Base-by-base conservation (phyloP, 2,113 vertebrate species). In the Hippocampus barbouri region DNA sequence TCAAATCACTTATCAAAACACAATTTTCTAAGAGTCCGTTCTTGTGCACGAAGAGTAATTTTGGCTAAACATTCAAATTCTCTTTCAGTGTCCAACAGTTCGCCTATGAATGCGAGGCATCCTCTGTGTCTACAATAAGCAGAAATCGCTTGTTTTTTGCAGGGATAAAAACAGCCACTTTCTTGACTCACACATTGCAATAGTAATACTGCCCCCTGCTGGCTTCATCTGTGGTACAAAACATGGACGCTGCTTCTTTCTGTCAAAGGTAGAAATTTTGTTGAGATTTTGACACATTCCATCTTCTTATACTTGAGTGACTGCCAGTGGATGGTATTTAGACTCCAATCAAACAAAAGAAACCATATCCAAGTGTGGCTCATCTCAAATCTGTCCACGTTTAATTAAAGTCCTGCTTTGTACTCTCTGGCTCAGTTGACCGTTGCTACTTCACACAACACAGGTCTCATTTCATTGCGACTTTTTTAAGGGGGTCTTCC, bases 1-100 rank as follows among this genome's bases (percentile, higher is more conserved):
- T 77, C 51, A 81, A 70, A 74, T 77, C 66, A 76, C 21, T 76
- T 61, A 68, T 83, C 65, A 81, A 83, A 85, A 68, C 63, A 64
- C 41, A 72, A 73, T 59, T 38, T 45, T 51, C 30, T 73, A 74
- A 71, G 63, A 77, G 21, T 56, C 21, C 53, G n/a, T 56, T 21
- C 9, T 56, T 56, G 21, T 56, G n/a, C 6, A 53, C 20, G 16
- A 20, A 21, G 49, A 21, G 18, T 56, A 49, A 12, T 4, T 68
- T 72, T 53, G 72, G 51, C 67, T 74, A 6, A 6, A 7, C 62
- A 69, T 23, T 56, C 53, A 8, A 57, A 43, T 30, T 45, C 8
- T 25, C 21, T 54, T 8, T 21, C 10, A 61, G 56, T 66, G 47
- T 74, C 53, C 61, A 63, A 57, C 71, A 68, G 57, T 79, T n/a